Evolutionary conservation across 2,113 vertebrate species (phyloP).

Genomic region (Loxodonta africana): DNA sequence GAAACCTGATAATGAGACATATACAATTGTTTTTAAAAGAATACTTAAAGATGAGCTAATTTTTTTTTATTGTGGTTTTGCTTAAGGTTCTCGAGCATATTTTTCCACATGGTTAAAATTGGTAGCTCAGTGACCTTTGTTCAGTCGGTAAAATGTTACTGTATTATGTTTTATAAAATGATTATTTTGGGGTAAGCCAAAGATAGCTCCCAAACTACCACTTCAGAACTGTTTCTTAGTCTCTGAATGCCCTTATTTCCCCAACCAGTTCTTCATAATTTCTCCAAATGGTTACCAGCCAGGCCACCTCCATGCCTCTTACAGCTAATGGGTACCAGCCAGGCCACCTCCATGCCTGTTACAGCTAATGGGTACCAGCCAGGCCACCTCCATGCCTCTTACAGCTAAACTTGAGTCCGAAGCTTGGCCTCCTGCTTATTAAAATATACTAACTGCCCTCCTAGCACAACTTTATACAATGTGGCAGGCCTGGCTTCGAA

Average conservation of each 20-base stretch:
- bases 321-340: background rate
- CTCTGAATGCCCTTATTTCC: background rate
- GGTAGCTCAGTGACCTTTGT: background rate
- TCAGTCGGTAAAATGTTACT: background rate
- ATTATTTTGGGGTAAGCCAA: constrained; percentile 29
- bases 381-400: background rate
- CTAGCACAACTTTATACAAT: background rate
- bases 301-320: background rate
- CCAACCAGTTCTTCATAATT: background rate
- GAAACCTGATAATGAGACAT: background rate
- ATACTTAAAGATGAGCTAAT: background rate
- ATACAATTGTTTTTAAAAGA: background rate
- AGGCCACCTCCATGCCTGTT: background rate
- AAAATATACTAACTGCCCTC: background rate
- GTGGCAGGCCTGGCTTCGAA: background rate
- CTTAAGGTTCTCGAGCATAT: background rate
- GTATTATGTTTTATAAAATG: background rate
- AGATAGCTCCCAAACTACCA: background rate
- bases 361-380: background rate
- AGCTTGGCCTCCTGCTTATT: background rate
- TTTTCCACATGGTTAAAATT: background rate
- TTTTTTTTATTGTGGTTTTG: background rate
- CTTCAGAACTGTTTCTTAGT: background rate
- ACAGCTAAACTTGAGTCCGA: background rate
- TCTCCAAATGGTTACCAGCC: background rate